Evolutionary conservation across 1,140 invertebrate genomes (phyloP), one percentile per base, ranked within the genome.

Genomic region (Pteromalus puparum): DNA sequence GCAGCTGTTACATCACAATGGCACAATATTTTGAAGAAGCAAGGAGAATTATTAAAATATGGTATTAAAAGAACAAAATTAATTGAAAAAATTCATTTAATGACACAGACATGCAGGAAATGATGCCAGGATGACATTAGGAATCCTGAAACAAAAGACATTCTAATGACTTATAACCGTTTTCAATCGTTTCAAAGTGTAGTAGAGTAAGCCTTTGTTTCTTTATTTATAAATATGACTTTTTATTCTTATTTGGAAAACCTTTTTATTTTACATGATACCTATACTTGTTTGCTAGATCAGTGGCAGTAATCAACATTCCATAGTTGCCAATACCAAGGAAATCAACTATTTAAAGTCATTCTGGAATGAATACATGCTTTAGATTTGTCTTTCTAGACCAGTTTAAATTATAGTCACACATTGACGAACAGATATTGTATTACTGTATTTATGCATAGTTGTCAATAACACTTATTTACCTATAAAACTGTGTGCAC

Each of bases 301-400:
- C 13, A 61, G 61, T 81, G 80, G 30, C 34, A 77, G 34, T 76
- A 79, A 53, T 73, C 6, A 81, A 82, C n/a, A 75, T 81, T 72
- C 30, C 48, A 9, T 65, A 74, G n/a, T 65, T 65, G 21, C 21
- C 12, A 75, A 75, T 53, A 75, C n/a, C 28, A 73, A 73, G 53
- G 6, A 38, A 15, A 61, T 3, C 28, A 38, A 7, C n/a, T 81
- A 48, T 73, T 48, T 1, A 28, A 74, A 82, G 70, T 38, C 28
- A 61, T 61, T 73, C 5, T 74, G 80, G 72, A 82, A 82, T 82
- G 73, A 74, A 53, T 46, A 68, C 28, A 80, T 48, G 9, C 24
- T 79, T 61, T 73, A 30, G 4, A 81, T 18, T 75, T 68, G 24
- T 83, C 26, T 78, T 48, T 83, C 12, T 21, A 28, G 30, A 15